These are phyloP conservation scores for Brachionus paranguensis DNA, from an alignment of 1,140 invertebrate genomes.

Conservation along the genomic window DNA sequence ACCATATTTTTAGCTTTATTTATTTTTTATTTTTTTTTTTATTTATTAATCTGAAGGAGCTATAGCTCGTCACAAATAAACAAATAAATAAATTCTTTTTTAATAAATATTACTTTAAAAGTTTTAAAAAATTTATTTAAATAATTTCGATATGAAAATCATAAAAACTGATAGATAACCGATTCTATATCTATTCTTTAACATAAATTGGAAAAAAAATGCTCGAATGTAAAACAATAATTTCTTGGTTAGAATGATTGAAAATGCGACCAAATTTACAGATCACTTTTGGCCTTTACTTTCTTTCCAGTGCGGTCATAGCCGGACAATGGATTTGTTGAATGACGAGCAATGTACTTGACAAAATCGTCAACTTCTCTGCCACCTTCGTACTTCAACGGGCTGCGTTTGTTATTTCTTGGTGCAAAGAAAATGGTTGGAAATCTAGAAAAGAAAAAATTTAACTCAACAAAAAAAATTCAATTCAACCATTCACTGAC, in stretches of 20 bases:
- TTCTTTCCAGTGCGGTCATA: conserved; percentile 80
- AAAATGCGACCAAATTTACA: neutral
- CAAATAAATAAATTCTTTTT: neutral
- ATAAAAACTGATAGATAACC: neutral
- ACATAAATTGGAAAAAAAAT: neutral
- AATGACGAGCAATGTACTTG: conserved; percentile 87
- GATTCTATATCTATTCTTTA: neutral
- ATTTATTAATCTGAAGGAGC: no score
- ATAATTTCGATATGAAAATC: neutral
- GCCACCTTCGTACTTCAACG: conserved; percentile 87
- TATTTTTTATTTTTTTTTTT: no score
- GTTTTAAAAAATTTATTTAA: neutral
- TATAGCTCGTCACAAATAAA: neutral
- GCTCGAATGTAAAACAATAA: neutral
- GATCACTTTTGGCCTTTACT: conserved; percentile 58
- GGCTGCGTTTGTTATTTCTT: conserved; percentile 71
- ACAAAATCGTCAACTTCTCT: conserved; percentile 89
- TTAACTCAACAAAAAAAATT: neutral
- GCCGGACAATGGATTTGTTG: conserved; percentile 77
- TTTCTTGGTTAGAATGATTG: neutral
- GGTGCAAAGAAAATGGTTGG: conserved; percentile 93
- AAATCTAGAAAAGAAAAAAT: conserved; percentile 59
- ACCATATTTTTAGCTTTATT: no score
- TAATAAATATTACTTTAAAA: neutral
- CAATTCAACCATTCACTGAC: conserved; percentile 55